These are phyloP conservation scores for Eurystomus glaucurus DNA, from an alignment of 2,797 vertebrate species.

Conservation along the genomic window DNA sequence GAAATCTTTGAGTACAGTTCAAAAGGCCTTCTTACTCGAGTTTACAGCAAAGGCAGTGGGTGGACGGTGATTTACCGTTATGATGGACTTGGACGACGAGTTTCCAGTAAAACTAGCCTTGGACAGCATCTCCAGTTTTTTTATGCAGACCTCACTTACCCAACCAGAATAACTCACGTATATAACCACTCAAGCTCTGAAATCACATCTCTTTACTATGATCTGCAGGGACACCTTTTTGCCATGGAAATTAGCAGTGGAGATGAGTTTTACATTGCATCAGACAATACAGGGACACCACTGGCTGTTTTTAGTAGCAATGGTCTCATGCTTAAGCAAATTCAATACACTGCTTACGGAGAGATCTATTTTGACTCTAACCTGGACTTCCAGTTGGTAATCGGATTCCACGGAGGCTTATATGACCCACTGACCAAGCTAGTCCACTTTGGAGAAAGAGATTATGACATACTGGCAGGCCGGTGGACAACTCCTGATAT, in stretches of 20 bases:
- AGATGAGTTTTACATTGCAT: conserved; percentile 98
- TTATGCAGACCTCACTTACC: conserved; percentile 95
- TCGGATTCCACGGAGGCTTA: conserved; percentile 97
- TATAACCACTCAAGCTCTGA: conserved; percentile 99
- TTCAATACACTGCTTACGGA: conserved; percentile 98
- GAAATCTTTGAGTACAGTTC: conserved; percentile 99
- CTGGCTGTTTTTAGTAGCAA: conserved; percentile 97
- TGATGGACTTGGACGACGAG: conserved; percentile 93
- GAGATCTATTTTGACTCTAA: conserved; percentile 99
- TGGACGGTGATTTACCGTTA: conserved; percentile 98
- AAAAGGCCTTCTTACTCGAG: conserved; percentile 94
- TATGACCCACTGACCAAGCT: conserved; percentile 97
- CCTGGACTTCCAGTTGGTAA: conserved; percentile 95
- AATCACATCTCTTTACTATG: conserved; percentile 98
- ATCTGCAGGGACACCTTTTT: conserved; percentile 97
- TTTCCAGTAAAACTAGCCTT: conserved; percentile 93
- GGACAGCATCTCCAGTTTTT: conserved; percentile 98
- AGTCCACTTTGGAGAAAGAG: conserved; percentile 95
- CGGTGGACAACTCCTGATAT: conserved; percentile 97
- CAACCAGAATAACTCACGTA: conserved; percentile 95
- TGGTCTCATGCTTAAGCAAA: conserved; percentile 95
- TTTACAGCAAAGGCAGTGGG: conserved; percentile 96
- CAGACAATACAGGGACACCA: conserved; percentile 96
- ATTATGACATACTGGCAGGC: conserved; percentile 97
- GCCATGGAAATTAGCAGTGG: conserved; percentile 99